A percentile compares a stretch with the other conserved stretches of the same genome.
Conservation (phyloP, 2,113 vertebrate species). For the Salminus brasiliensis region DNA sequence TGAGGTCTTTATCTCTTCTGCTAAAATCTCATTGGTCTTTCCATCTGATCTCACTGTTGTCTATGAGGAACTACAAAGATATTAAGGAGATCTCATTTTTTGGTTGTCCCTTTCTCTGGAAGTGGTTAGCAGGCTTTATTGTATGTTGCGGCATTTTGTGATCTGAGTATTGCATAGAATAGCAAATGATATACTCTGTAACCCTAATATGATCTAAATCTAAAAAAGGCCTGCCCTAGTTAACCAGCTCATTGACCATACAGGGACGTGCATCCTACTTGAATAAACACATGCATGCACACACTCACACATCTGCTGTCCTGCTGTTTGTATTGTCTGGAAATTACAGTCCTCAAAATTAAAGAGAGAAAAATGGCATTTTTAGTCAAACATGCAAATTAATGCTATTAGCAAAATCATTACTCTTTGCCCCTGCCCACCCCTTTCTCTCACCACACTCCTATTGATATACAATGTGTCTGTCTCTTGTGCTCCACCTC, state of each 20-base stretch:
- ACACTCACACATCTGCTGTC: neutral
- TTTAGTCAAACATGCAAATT: slow-evolving; percentile 98
- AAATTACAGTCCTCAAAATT: slow-evolving; percentile 95
- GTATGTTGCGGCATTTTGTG: neutral
- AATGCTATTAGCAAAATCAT: slow-evolving; percentile 81
- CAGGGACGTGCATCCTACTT: neutral
- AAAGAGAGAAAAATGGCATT: slow-evolving; percentile 95
- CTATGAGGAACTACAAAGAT: too few species aligned
- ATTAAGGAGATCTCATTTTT: too few species aligned
- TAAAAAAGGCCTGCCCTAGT: neutral
- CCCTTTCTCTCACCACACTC: slow-evolving; percentile 64
- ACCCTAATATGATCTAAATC: neutral
- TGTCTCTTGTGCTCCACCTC: slow-evolving; percentile 13
- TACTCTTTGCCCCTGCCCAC: slow-evolving; percentile 64
- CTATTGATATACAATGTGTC: slow-evolving; percentile 20
- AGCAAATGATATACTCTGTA: neutral
- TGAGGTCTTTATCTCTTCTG: too few species aligned
- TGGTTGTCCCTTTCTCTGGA: too few species aligned
- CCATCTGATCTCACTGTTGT: too few species aligned
- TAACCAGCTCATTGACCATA: neutral
- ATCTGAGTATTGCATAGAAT: neutral
- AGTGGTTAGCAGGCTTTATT: neutral
- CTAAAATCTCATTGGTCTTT: too few species aligned
- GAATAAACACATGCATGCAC: neutral
- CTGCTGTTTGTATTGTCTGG: slow-evolving; percentile 45